Evolutionary conservation across 1,140 invertebrate species (phyloP), one percentile per base, ranked within the genome.

Genomic region (Cataglyphis hispanica): DNA sequence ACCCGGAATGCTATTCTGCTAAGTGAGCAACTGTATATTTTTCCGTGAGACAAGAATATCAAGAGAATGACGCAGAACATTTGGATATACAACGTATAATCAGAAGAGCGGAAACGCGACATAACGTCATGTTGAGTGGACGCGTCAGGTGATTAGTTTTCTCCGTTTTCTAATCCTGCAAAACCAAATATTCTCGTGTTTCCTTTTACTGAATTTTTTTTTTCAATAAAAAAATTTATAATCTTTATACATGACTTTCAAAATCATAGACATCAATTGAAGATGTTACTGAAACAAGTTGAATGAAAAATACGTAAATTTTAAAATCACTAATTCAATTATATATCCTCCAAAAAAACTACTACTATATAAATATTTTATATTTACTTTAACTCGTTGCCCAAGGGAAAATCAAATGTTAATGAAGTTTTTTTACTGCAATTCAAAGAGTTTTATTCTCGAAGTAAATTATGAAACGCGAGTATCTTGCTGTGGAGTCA

Each of bases 11-110:
- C 31, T 64, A 77, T 85, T 78, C 83, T 22, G 31, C 8, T 53
- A 77, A 85, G 67, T 84, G 74, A 25, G 37, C 64, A 67, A 66
- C 84, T 84, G 85, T 86, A 86, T 86, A 86, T 86, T 84, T 86
- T 86, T 72, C 27, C 80, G 31, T 56, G 56, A 53, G 80, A 84
- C 43, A 84, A 74, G 50, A 75, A 25, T 74, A 83, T 61, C 78
- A 60, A 58, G 50, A 83, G 67, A 83, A 34, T 83, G 85, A 69
- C 37, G 50, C 40, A 13, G 75, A 61, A 76, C 70, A 67, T 61
- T 77, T 87, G 75, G 63, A 58, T 58, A 88, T 46, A 86, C 83
- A 64, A 80, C 7, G 31, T n/a, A 31, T 46, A 75, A 72, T 22
- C 19, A 8, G 53, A 74, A 74, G 25, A 75, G 78, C 69, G 50